Percentiles rank a stretch among this genome's conserved stretches.
Conservation (phyloP, 2,888 invertebrate genomes). For the Rhimphoctona megacephalus region DNA sequence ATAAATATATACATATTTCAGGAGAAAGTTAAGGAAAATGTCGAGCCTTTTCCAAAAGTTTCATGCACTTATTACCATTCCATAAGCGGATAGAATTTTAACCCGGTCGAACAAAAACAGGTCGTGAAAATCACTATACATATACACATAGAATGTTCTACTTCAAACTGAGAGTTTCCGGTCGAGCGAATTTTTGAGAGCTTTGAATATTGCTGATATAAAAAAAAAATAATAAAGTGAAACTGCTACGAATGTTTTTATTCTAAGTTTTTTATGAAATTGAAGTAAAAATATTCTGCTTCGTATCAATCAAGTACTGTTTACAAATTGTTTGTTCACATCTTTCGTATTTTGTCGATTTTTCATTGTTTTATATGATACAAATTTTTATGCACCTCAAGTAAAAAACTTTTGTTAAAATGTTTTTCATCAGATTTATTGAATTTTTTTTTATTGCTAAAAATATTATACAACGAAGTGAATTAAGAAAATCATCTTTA, state of each 20-base stretch:
- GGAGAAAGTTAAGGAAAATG: conserved; percentile 70
- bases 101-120: conserved; percentile 72
- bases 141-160: background rate
- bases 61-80: conserved; percentile 74
- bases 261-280: background rate
- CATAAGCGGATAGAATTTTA: conserved; percentile 76
- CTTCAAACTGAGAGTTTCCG: background rate
- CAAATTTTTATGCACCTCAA: background rate
- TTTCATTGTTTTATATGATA: background rate
- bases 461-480: background rate
- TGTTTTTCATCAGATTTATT: background rate
- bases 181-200: background rate
- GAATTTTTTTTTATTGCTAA: background rate
- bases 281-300: background rate
- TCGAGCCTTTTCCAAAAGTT: conserved; percentile 74
- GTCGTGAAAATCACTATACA: conserved; percentile 56
- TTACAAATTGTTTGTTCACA: background rate
- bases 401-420: background rate
- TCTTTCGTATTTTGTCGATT: background rate
- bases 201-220: background rate
- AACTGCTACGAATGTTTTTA: background rate
- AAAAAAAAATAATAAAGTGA: background rate
- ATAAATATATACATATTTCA: background rate
- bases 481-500: background rate
- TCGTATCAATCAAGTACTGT: background rate